Evolutionary conservation across 2,888 invertebrate genomes (phyloP).

Genomic region (Cataglyphis cursor): DNA sequence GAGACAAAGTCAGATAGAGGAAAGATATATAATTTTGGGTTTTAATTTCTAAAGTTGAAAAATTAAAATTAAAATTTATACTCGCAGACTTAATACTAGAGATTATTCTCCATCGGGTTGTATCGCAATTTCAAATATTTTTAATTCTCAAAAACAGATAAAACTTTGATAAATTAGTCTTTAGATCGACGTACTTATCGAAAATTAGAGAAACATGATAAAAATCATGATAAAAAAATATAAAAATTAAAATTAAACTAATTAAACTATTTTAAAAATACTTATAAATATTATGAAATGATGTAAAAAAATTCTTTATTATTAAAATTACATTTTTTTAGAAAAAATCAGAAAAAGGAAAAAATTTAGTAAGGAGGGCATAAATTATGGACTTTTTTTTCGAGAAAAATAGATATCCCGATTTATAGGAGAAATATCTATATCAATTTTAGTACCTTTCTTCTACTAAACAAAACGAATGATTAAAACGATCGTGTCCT

Average conservation of each 20-base stretch:
- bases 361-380: background rate
- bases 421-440: background rate
- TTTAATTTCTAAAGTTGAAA: background rate
- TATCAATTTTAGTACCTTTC: slow-evolving; percentile 8
- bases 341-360: background rate
- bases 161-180: background rate
- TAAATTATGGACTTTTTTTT: slow-evolving; percentile 17
- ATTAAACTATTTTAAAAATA: background rate
- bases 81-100: background rate
- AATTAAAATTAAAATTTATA: background rate
- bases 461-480: background rate
- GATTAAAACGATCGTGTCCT: background rate
- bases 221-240: background rate
- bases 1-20: background rate
- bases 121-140: background rate
- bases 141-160: background rate
- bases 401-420: slow-evolving; percentile 7
- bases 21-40: background rate
- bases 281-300: background rate
- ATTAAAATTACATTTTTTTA: background rate
- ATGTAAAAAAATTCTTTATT: background rate
- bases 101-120: background rate
- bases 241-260: background rate
- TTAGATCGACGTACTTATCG: background rate
- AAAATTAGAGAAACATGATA: background rate